Base-by-base conservation (phyloP, 1,140 invertebrate genomes). In the Drosophila varians region DNA sequence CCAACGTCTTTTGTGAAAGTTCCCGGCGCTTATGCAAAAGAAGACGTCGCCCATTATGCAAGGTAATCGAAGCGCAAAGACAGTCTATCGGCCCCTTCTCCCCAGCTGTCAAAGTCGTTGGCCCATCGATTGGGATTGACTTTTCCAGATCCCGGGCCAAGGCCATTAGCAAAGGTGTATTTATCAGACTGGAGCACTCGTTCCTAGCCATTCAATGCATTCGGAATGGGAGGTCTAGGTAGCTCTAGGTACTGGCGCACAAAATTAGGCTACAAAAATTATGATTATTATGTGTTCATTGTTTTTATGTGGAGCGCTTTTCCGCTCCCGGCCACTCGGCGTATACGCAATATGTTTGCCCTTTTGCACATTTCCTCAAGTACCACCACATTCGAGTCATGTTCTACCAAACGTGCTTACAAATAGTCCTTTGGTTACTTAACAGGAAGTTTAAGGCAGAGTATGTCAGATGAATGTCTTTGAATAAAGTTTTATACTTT, bases 251-350 rank as follows among this genome's bases (percentile, higher is more conserved):
- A 54, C 7, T 38, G 38, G 70, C 72, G 57, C 71, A 66, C 53
- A 45, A 80, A 86, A 86, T 82, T 86, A 87, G 77, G 82, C 80
- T 48, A 87, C 73, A 82, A 62, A 74, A 86, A 74, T 86, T 86
- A 86, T 80, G 80, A 77, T 87, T 87, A 86, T 87, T 77, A 86
- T 86, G 80, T 86, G 80, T 87, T 88, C 69, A 86, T 82, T 86
- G 83, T 88, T 87, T 77, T 87, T 74, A 82, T 82, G 77, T 64
- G 57, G 36, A 42, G 46, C 34, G n/a, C 60, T 66, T 66, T 66
- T 66, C 46, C 25, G 69, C 80, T 62, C 46, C 43, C 55, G 60
- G 68, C 78, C 72, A 82, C 77, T 77, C 61, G 34, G 58, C 58
- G 68, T 40, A 34, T 31, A 48, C 70, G 19, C 16, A 40, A 54